Evolutionary conservation across 1,140 invertebrate species (phyloP), one percentile per base, ranked within the genome.

Genomic region (Sipha flava): DNA sequence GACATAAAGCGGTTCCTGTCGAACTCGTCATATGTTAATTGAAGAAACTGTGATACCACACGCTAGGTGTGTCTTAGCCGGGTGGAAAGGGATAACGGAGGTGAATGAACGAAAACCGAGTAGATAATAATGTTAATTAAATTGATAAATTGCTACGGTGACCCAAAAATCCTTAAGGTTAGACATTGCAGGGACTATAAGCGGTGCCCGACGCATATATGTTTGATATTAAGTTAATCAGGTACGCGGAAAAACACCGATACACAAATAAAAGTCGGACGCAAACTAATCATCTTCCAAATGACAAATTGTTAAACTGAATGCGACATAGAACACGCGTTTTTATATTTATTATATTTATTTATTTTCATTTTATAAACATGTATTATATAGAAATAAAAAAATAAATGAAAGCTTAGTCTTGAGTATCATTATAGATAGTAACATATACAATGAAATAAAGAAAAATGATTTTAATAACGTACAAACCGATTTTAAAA

Each of bases 61-160:
- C n/a, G 7, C n/a, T n/a, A n/a, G 10, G 10, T 23, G n/a, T 37
- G 34, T 64, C 34, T 40, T 64, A n/a, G 29, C 9, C 21, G 16
- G n/a, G 21, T 14, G 9, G 40, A 1, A 4, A 64, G 10, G 10
- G 12, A 12, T 18, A 62, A 34, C 3, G n/a, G 21, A 21, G 14
- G 10, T 29, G 18, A 31, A 70, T 70, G 29, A 31, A 21, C 1
- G 12, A 29, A 29, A 29, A 26, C 43, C 23, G 2, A 47, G 16
- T 47, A 29, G 66, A 31, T 43, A 47, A 70, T 47, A 70, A 45
- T 70, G 43, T 70, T 70, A 70, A 70, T 70, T 70, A 70, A 47
- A 70, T 47, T 47, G 66, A 10, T 12, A n/a, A n/a, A n/a, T 1
- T 18, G 26, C 66, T 23, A n/a, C 14, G 9, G 2, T 47, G 18